Evolutionary conservation across 2,888 invertebrate species (phyloP).

Genomic region (Panorpa germanica): DNA sequence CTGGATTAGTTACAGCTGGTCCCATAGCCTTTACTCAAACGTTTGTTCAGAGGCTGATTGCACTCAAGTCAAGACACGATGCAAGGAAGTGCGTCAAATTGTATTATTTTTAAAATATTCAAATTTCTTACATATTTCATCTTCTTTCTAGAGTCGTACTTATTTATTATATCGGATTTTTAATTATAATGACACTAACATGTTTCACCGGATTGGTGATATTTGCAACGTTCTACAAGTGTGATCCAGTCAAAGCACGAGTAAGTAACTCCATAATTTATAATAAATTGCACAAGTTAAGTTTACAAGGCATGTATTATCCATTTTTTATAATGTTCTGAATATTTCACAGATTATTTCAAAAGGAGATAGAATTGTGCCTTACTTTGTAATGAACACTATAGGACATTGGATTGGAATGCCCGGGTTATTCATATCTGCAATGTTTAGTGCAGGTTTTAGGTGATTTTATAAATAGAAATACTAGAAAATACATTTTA

Average conservation of each 20-base stretch:
- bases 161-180: slow-evolving; percentile 1
- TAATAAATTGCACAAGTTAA: too few relatives aligned
- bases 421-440: slow-evolving; percentile 39
- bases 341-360: slow-evolving; percentile 17
- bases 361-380: slow-evolving; percentile 29
- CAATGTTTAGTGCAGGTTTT: slow-evolving; percentile 38
- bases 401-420: slow-evolving; percentile 29
- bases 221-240: background rate
- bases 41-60: too few relatives aligned
- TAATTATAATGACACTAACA: background rate
- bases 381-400: slow-evolving; percentile 34
- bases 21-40: too few relatives aligned
- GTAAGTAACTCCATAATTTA: slow-evolving; percentile 1
- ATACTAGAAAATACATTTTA: background rate
- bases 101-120: too few relatives aligned
- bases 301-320: too few relatives aligned
- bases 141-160: background rate
- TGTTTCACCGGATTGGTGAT: slow-evolving; percentile 6
- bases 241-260: slow-evolving; percentile 4
- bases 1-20: too few relatives aligned
- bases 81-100: too few relatives aligned
- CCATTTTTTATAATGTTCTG: too few relatives aligned
- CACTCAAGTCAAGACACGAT: too few relatives aligned
- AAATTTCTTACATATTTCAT: background rate
- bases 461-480: slow-evolving; percentile 17